Percentiles rank a stretch among this genome's conserved stretches.
Conservation (phyloP, 2,113 vertebrate genomes). For the Muscicapa adusta region DNA sequence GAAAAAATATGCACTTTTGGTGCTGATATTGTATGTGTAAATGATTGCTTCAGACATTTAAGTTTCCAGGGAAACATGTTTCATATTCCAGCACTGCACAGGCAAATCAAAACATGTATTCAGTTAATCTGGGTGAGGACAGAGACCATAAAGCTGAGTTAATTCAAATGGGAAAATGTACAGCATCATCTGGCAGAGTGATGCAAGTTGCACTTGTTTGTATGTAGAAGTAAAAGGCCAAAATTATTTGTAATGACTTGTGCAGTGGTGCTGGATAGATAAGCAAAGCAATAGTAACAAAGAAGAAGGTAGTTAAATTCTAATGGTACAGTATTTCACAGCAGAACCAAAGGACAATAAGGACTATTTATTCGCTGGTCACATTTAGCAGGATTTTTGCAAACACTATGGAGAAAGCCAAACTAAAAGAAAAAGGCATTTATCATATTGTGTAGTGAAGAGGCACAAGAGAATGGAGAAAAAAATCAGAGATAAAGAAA, state of each 20-base stretch:
- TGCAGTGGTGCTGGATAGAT: neutral
- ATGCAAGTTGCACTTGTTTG: neutral
- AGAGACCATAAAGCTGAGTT: conserved; percentile 45
- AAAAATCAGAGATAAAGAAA: neutral
- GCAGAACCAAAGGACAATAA: neutral
- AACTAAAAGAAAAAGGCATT: neutral
- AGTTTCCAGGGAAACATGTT: conserved; percentile 69
- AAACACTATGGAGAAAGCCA: neutral
- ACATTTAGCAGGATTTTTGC: neutral
- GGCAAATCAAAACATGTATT: conserved; percentile 49
- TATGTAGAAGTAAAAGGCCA: neutral
- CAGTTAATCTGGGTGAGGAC: conserved; percentile 22
- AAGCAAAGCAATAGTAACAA: neutral
- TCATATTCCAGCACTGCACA: conserved; percentile 4
- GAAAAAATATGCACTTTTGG: conserved; percentile 3
- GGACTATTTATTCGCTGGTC: neutral
- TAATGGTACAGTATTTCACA: neutral
- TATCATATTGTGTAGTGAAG: neutral
- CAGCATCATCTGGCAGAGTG: neutral
- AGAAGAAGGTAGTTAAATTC: neutral
- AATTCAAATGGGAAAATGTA: conserved; percentile 46
- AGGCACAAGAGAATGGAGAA: neutral
- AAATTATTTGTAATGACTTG: neutral
- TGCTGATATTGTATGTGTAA: conserved; percentile 37
- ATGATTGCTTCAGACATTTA: conserved; percentile 49